Conservation (phyloP, 2,888 invertebrate genomes). For the Drosophila rellima region DNA sequence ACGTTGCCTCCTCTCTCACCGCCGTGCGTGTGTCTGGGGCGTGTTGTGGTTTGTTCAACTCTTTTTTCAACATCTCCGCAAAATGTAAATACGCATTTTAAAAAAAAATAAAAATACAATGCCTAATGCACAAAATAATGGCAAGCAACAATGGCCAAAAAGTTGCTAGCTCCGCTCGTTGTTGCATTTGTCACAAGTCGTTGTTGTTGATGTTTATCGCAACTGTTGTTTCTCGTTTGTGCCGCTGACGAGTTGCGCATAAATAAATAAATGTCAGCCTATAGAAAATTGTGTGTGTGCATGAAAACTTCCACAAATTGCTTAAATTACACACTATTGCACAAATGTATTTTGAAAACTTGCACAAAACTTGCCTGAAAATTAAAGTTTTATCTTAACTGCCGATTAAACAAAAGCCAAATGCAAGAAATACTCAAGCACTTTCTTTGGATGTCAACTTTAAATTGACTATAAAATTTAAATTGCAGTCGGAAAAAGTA, state of each 20-base stretch:
- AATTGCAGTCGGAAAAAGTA: neutral
- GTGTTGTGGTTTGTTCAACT: conserved; percentile 36
- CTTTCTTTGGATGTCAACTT: conserved; percentile 1
- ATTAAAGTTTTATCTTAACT: conserved; percentile 20
- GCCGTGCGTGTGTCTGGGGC: conserved; percentile 6
- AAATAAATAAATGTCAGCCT: conserved; percentile 65
- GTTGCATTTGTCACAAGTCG: conserved; percentile 43
- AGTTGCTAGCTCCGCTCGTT: conserved; percentile 43
- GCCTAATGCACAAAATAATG: conserved; percentile 56
- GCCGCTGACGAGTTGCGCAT: conserved; percentile 68
- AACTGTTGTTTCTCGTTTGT: conserved; percentile 50
- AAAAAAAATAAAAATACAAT: conserved; percentile 52
- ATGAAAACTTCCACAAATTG: conserved; percentile 29
- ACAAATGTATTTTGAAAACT: conserved; percentile 23
- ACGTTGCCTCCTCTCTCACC: conserved; percentile 15
- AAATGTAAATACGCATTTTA: conserved; percentile 54
- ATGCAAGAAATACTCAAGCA: conserved; percentile 12
- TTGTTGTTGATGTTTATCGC: conserved; percentile 42
- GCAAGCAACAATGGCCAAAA: conserved; percentile 43
- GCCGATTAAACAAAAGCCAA: conserved; percentile 16
- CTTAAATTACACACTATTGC: conserved; percentile 42
- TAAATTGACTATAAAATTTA: neutral
- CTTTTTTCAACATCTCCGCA: conserved; percentile 38
- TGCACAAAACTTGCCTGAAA: conserved; percentile 12
- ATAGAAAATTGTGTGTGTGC: conserved; percentile 33